phyloP scores from a whole-genome alignment of 2,113 vertebrate species.

The Microtus richardsoni region DNA sequence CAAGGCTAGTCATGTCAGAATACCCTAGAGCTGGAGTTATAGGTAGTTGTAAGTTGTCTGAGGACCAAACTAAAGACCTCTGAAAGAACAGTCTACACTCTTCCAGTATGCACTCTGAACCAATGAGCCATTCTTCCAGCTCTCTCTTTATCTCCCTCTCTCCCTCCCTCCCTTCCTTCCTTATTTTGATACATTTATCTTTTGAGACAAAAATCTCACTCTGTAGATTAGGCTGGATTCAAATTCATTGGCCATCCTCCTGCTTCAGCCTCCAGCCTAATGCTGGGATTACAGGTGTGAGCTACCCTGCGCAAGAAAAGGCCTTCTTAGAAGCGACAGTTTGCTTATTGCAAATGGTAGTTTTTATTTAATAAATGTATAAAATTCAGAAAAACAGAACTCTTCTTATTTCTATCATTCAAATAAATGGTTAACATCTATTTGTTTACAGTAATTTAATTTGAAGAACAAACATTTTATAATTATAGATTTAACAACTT shows the following conservation, averaged over 20 bases:
- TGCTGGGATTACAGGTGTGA: background rate
- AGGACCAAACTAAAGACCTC: no score
- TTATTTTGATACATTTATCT: background rate
- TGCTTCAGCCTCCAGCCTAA: background rate
- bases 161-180: background rate
- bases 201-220: background rate
- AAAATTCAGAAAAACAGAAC: constrained; percentile 4
- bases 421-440: background rate
- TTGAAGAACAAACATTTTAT: background rate
- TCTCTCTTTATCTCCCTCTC: rapidly evolving
- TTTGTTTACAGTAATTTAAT: background rate
- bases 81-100: background rate
- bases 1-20: background rate
- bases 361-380: constrained; percentile 47
- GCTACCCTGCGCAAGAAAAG: background rate
- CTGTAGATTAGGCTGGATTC: background rate
- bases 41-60: background rate
- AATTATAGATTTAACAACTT: constrained; percentile 24
- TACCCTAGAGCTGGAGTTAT: no score
- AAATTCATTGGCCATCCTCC: background rate
- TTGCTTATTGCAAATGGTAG: background rate
- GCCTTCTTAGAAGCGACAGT: background rate
- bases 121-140: background rate
- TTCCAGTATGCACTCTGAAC: background rate
- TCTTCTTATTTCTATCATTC: background rate